Conservation (phyloP, 2,888 invertebrate genomes). For the Emmelina monodactyla region DNA sequence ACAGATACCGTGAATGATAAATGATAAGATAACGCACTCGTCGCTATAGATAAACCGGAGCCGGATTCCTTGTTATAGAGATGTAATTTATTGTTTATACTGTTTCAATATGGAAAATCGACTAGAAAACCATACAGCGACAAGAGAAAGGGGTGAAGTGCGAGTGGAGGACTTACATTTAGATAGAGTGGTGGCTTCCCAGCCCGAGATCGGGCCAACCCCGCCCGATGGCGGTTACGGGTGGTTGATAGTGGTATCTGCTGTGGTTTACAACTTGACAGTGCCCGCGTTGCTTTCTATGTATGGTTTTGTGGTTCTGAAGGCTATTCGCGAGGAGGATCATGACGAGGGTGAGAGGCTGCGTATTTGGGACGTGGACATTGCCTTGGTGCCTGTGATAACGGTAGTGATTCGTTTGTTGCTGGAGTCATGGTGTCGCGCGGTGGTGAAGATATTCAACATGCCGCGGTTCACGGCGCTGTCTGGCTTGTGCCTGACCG, state of each 20-base stretch:
- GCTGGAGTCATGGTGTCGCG: constrained; percentile 67
- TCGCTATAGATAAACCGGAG: no score
- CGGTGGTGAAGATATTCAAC: constrained; percentile 61
- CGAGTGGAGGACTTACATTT: constrained; percentile 49
- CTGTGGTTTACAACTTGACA: constrained; percentile 68
- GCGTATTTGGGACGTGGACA: constrained; percentile 66
- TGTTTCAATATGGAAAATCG: constrained; percentile 37
- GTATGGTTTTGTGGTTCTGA: constrained; percentile 64
- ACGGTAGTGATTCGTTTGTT: constrained; percentile 65
- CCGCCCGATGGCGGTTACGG: constrained; percentile 74
- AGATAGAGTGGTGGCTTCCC: constrained; percentile 69
- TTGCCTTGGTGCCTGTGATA: constrained; percentile 68
- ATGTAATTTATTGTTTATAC: constrained; percentile 45
- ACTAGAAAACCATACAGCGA: constrained; percentile 21
- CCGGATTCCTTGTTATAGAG: constrained; percentile 32
- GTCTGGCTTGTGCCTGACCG: constrained; percentile 64
- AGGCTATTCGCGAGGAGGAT: constrained; percentile 53
- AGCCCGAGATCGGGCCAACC: constrained; percentile 71
- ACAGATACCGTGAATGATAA: no score
- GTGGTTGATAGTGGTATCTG: constrained; percentile 69
- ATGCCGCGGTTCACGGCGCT: constrained; percentile 68
- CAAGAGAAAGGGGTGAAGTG: constrained; percentile 24
- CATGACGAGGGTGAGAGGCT: constrained; percentile 39
- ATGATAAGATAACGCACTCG: no score
- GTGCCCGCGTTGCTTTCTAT: constrained; percentile 62